These are phyloP conservation scores for Lobophora halterata DNA, from an alignment of 2,888 invertebrate genomes.

Conservation along the genomic window DNA sequence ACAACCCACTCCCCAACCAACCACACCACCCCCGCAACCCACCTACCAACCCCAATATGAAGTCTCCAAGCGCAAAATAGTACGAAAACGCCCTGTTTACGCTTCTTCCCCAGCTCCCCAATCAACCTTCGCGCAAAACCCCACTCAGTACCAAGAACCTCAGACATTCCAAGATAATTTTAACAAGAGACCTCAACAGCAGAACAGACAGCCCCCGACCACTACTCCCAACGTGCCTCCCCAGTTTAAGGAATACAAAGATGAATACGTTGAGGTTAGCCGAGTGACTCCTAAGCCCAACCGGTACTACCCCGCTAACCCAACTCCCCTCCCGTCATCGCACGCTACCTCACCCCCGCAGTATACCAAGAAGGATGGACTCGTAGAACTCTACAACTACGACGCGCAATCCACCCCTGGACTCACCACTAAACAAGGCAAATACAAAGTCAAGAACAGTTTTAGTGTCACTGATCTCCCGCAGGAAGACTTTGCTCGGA, in stretches of 20 bases:
- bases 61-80: constrained; percentile 60
- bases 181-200: constrained; percentile 44
- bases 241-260: constrained; percentile 61
- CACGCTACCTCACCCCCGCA: constrained; percentile 48
- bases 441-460: constrained; percentile 62
- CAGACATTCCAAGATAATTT: constrained; percentile 35
- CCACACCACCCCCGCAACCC: constrained; percentile 37
- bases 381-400: constrained; percentile 69
- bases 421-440: constrained; percentile 52
- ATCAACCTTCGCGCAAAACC: constrained; percentile 48
- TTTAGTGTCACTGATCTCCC: constrained; percentile 58
- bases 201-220: constrained; percentile 41
- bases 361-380: constrained; percentile 64
- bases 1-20: constrained; percentile 40
- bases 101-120: constrained; percentile 49
- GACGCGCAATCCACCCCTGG: constrained; percentile 66
- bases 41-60: constrained; percentile 52
- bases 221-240: constrained; percentile 58
- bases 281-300: constrained; percentile 66
- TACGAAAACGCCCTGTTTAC: constrained; percentile 66
- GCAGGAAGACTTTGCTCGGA: constrained; percentile 54
- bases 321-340: constrained; percentile 51
- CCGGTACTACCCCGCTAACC: constrained; percentile 50
- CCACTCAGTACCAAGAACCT: constrained; percentile 25
- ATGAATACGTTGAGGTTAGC: constrained; percentile 73